Conservation (phyloP, 2,888 invertebrate species). For the Coleophora flavipennella region DNA sequence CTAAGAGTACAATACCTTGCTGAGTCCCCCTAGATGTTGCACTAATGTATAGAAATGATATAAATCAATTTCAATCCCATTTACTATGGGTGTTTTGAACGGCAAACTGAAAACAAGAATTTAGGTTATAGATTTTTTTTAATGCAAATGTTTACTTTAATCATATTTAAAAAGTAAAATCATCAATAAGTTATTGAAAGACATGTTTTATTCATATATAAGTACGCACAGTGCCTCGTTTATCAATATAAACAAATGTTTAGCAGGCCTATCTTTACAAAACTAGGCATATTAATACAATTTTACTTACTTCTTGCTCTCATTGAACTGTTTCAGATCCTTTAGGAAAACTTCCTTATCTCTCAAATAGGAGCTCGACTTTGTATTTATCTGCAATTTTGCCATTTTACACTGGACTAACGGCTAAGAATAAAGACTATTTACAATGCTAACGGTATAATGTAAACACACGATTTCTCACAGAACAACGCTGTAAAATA, state of each 20-base stretch:
- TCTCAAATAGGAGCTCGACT: conserved; percentile 80
- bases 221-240: too few species aligned
- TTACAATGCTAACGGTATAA: background rate
- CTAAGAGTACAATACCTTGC: conserved; percentile 80
- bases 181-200: too few species aligned
- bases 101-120: conserved; percentile 69
- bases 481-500: background rate
- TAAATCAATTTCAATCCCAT: conserved; percentile 93
- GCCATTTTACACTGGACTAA: conserved; percentile 48
- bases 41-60: conserved; percentile 93
- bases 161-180: too few species aligned
- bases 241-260: too few species aligned
- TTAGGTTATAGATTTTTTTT: too few species aligned
- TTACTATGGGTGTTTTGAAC: conserved; percentile 79
- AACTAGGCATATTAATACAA: background rate
- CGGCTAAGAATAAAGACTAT: too few species aligned
- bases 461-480: background rate
- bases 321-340: conserved; percentile 92
- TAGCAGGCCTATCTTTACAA: background rate
- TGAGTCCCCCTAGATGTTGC: conserved; percentile 93
- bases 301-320: conserved; percentile 86
- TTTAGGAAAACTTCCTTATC: conserved; percentile 86
- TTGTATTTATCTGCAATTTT: conserved; percentile 64
- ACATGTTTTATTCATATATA: too few species aligned
- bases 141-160: too few species aligned